Evolutionary conservation across 2,113 vertebrate genomes (phyloP).

Genomic region (Vireo altiloquus): DNA sequence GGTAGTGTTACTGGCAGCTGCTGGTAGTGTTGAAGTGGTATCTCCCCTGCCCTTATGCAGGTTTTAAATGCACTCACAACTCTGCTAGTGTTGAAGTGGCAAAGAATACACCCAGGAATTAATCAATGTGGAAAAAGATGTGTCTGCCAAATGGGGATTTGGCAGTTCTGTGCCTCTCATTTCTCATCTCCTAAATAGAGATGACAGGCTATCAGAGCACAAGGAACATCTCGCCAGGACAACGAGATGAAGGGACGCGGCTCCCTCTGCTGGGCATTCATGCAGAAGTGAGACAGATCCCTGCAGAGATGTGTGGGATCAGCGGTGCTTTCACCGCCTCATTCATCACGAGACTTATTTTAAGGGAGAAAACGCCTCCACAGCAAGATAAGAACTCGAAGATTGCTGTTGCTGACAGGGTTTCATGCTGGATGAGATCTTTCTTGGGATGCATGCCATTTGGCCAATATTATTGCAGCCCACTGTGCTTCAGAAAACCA

Average conservation of each 20-base stretch:
- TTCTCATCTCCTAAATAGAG: background rate
- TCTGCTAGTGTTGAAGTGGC: background rate
- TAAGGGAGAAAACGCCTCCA: background rate
- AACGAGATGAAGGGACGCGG: background rate
- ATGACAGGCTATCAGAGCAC: background rate
- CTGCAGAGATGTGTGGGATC: fast-evolving
- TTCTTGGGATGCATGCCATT: background rate
- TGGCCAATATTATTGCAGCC: background rate
- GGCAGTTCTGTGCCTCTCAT: background rate
- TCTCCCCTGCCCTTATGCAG: background rate
- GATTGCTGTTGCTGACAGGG: background rate
- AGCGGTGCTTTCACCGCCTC: background rate
- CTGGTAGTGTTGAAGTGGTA: background rate
- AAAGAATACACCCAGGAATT: background rate
- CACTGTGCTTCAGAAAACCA: background rate
- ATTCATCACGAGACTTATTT: background rate
- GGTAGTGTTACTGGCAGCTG: background rate
- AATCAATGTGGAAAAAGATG: background rate
- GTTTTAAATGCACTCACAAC: background rate
- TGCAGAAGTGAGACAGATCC: background rate
- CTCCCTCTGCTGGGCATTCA: background rate
- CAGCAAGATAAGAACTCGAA: background rate
- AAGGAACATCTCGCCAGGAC: background rate
- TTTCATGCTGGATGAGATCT: background rate
- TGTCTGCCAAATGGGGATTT: background rate